A percentile compares a stretch with the other conserved stretches of the same genome.
Conservation (phyloP, 2,113 vertebrate species). For the Xenopus borealis region DNA sequence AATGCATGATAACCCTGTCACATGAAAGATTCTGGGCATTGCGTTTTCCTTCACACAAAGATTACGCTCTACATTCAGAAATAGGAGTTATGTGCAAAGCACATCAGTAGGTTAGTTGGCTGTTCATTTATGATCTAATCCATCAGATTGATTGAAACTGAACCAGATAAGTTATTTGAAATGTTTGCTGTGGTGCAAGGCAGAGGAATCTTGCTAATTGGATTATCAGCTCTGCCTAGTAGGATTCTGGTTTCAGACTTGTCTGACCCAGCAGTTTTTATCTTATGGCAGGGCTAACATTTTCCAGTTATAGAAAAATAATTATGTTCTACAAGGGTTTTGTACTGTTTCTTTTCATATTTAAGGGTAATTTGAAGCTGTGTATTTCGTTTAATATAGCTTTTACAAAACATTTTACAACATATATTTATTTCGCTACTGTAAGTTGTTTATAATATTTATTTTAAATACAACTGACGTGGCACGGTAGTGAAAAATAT, state of each 20-base stretch:
- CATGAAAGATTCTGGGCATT: background rate
- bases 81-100: background rate
- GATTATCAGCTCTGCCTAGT: conserved; percentile 9
- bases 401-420: too few relatives aligned
- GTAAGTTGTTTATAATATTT: too few relatives aligned
- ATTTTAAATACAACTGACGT: too few relatives aligned
- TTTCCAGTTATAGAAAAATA: too few relatives aligned
- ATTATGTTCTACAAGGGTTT: too few relatives aligned
- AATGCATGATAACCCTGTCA: background rate
- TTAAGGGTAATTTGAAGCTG: too few relatives aligned
- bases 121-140: background rate
- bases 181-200: background rate
- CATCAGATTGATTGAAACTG: background rate
- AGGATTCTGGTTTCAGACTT: conserved; percentile 20
- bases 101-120: too few relatives aligned
- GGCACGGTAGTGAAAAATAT: too few relatives aligned
- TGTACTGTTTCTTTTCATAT: too few relatives aligned
- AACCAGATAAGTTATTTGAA: background rate
- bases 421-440: too few relatives aligned
- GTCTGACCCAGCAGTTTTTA: conserved; percentile 5
- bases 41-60: background rate
- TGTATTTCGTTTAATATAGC: too few relatives aligned
- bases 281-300: background rate
- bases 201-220: conserved; percentile 14
- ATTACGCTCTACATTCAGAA: background rate